Evolutionary conservation across 2,888 invertebrate genomes (phyloP).

Genomic region (Sacculina carcini): DNA sequence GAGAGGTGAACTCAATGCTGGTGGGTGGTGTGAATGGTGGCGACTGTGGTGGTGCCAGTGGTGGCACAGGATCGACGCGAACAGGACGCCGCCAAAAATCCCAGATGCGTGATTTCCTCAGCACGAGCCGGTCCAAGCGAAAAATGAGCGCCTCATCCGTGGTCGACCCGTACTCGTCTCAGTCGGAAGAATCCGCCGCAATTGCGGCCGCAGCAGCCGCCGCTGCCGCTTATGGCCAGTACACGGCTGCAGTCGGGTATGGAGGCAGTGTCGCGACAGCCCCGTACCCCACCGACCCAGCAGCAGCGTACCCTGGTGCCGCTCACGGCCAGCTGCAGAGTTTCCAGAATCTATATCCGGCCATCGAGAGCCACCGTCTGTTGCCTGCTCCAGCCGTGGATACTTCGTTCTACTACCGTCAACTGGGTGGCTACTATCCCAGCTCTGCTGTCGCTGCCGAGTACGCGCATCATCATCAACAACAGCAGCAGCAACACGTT

Average conservation of each 20-base stretch:
- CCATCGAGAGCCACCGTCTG: conserved; percentile 34
- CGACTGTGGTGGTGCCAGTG: conserved; percentile 16
- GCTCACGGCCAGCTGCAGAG: neutral
- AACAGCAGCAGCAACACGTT: too few relatives aligned
- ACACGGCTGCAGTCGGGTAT: too few relatives aligned
- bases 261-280: conserved; percentile 13
- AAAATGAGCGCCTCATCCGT: conserved; percentile 19
- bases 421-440: conserved; percentile 54
- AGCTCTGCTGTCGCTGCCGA: too few relatives aligned
- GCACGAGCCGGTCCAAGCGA: conserved; percentile 64
- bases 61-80: conserved; percentile 28
- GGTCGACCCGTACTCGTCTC: too few relatives aligned
- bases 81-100: conserved; percentile 77
- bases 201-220: conserved; percentile 10
- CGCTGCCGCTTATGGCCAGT: conserved; percentile 13
- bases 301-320: conserved; percentile 12
- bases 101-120: conserved; percentile 68
- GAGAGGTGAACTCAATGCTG: conserved; percentile 24
- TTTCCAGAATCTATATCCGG: conserved; percentile 24
- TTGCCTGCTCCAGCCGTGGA: conserved; percentile 49
- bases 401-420: conserved; percentile 73
- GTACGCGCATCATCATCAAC: conserved; percentile 26
- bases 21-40: conserved; percentile 11
- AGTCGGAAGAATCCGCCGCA: too few relatives aligned
- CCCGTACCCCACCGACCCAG: conserved; percentile 23